Percentiles rank a stretch among this genome's conserved stretches.
phyloP scores from a whole-genome alignment of 53 echinoderm and acorn worm genomes.

The Mesocentrotus franciscanus region DNA sequence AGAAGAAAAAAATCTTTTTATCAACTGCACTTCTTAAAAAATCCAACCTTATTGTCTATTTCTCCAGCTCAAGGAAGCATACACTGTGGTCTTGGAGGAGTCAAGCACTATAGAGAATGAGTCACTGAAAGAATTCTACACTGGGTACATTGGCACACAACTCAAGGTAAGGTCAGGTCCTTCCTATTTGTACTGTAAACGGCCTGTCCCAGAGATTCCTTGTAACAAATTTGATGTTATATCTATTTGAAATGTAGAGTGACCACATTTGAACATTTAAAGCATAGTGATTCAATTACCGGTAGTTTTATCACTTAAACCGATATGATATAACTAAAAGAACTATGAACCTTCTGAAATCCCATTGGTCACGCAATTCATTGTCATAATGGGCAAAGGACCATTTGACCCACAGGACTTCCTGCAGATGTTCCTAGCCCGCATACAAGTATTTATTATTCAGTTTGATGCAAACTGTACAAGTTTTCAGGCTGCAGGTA shows the following conservation, averaged over 20 bases:
- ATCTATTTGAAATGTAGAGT: no score
- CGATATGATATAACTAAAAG: background rate
- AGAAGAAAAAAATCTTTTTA: background rate
- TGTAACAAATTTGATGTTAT: no score
- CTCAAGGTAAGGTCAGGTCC: background rate
- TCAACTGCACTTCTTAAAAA: background rate
- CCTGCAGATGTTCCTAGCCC: no score
- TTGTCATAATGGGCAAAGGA: background rate
- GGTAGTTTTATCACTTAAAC: no score
- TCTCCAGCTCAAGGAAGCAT: constrained; percentile 76
- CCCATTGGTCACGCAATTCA: background rate
- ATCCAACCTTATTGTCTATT: background rate
- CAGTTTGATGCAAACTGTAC: background rate
- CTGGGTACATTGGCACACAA: constrained; percentile 49
- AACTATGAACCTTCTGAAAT: background rate
- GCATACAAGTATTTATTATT: no score
- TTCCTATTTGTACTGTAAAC: background rate
- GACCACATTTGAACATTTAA: no score
- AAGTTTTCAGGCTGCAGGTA: background rate
- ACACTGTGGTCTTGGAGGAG: constrained; percentile 63
- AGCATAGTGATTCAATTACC: no score
- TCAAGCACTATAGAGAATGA: constrained; percentile 27
- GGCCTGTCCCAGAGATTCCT: no score
- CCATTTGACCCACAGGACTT: background rate
- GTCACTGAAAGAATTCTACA: constrained; percentile 58